These are phyloP conservation scores for Pilophorus perplexus DNA, from an alignment of 2,888 invertebrate species.

Conservation along the genomic window DNA sequence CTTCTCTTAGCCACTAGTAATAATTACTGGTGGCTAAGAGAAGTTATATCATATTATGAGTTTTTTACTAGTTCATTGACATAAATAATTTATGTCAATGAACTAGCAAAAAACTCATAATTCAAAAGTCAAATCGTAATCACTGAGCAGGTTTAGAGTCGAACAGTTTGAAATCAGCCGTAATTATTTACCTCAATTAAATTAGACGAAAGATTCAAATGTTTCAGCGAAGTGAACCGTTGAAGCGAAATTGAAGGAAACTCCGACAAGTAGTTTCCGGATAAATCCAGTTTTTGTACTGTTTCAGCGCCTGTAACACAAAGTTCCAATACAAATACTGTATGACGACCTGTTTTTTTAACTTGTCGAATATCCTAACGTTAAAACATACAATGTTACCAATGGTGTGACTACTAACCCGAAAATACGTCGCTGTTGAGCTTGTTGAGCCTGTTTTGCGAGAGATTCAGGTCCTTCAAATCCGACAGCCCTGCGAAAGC, in stretches of 20 bases:
- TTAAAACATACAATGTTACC: too few relatives aligned
- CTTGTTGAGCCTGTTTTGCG: constrained; percentile 73
- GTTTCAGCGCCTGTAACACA: constrained; percentile 64
- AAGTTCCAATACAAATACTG: too few relatives aligned
- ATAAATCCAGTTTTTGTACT: constrained; percentile 76
- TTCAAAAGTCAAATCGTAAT: too few relatives aligned
- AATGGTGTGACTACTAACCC: too few relatives aligned
- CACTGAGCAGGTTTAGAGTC: background rate
- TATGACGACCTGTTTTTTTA: too few relatives aligned
- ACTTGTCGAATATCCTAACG: too few relatives aligned
- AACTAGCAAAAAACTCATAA: too few relatives aligned
- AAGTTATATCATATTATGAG: too few relatives aligned
- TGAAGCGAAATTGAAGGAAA: constrained; percentile 77
- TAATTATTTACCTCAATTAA: constrained; percentile 66
- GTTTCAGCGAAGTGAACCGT: constrained; percentile 65
- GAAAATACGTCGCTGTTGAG: constrained; percentile 83
- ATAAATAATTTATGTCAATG: too few relatives aligned
- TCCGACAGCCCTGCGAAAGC: constrained; percentile 68
- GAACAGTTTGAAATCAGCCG: constrained; percentile 47
- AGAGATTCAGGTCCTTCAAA: constrained; percentile 68
- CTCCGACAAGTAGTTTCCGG: constrained; percentile 79
- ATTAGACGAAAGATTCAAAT: constrained; percentile 79
- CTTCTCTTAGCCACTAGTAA: too few relatives aligned
- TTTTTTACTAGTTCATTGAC: too few relatives aligned
- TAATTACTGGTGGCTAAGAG: too few relatives aligned